phyloP scores from a whole-genome alignment of 2,797 vertebrate genomes.

The Luscinia luscinia region DNA sequence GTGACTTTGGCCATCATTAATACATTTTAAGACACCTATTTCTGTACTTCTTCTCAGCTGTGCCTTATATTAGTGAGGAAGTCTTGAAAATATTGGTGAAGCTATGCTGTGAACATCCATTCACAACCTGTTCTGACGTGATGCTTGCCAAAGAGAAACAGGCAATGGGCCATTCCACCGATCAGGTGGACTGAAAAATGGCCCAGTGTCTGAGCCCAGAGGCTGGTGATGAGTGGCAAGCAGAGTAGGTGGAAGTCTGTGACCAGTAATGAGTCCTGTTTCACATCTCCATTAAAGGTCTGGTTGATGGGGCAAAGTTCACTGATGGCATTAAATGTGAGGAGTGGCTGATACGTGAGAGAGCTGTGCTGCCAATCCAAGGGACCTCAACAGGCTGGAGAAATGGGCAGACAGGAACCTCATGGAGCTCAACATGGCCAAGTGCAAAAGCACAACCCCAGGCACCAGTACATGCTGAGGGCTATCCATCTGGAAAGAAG shows the following conservation, averaged over 20 bases:
- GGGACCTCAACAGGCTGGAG: neutral
- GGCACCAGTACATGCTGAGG: neutral
- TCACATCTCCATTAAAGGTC: neutral
- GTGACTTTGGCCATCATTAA: neutral
- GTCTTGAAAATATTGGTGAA: neutral
- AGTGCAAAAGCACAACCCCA: neutral
- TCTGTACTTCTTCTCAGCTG: neutral
- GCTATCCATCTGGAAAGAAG: neutral
- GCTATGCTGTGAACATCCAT: neutral
- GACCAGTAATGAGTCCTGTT: neutral
- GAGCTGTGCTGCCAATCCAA: neutral
- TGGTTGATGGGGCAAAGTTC: neutral
- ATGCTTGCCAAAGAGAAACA: neutral
- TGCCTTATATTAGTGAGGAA: neutral
- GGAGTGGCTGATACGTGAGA: accelerated
- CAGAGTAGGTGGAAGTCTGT: neutral
- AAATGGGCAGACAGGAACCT: neutral
- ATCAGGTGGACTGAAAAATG: neutral
- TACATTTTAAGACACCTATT: neutral
- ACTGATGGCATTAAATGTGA: neutral
- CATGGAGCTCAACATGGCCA: neutral
- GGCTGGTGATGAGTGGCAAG: neutral
- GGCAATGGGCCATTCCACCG: accelerated
- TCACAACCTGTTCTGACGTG: neutral
- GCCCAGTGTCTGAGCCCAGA: neutral